Conservation (phyloP, 2,113 vertebrate species). For the Dipodomys ordii region DNA sequence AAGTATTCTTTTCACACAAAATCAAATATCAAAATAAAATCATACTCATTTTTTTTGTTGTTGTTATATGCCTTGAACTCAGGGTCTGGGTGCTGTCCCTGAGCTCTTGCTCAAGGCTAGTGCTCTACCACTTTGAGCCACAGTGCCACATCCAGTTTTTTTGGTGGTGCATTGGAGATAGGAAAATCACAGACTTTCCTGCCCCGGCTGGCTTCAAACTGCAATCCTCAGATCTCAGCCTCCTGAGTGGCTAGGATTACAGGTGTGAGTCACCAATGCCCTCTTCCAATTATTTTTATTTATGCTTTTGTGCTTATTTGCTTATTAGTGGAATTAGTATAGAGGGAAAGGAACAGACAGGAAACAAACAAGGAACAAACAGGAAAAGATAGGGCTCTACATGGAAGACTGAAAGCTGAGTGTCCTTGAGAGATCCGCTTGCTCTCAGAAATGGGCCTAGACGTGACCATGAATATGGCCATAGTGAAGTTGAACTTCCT, state of each 20-base stretch:
- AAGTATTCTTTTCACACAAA: background rate
- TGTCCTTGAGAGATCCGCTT: constrained; percentile 45
- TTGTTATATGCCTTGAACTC: background rate
- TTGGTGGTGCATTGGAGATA: too few relatives aligned
- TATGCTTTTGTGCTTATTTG: background rate
- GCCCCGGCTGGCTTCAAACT: too few relatives aligned
- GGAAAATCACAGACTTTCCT: too few relatives aligned
- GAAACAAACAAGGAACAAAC: background rate
- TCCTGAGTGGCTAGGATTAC: too few relatives aligned
- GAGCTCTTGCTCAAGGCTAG: too few relatives aligned
- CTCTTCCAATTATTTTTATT: background rate
- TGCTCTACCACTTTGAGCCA: too few relatives aligned
- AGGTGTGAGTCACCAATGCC: too few relatives aligned
- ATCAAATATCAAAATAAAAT: background rate
- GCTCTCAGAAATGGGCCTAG: constrained; percentile 80
- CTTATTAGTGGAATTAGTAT: background rate
- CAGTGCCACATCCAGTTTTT: too few relatives aligned
- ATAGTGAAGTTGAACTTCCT: constrained; percentile 90
- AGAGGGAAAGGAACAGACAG: background rate
- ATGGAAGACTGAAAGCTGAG: too few relatives aligned
- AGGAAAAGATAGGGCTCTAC: background rate
- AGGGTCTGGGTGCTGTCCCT: too few relatives aligned
- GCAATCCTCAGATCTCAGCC: too few relatives aligned
- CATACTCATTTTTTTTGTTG: background rate
- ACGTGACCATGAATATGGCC: constrained; percentile 85